A percentile compares a stretch with the other conserved stretches of the same genome.
phyloP scores from a whole-genome alignment of 37 sponge, comb jelly and placozoan species.

The Ephydatia muelleri region DNA sequence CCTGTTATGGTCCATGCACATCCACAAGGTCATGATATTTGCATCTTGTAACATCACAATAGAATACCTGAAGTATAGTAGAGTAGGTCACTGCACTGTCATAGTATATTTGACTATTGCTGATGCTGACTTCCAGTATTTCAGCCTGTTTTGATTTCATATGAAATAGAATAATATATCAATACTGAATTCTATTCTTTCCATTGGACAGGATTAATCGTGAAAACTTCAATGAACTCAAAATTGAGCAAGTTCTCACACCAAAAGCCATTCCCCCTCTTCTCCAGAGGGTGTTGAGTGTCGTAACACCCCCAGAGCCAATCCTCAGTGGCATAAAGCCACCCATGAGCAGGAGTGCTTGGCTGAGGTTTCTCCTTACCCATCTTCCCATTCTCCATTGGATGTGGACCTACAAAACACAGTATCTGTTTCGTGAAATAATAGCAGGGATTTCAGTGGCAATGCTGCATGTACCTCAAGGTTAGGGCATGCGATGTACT shows the following conservation, averaged over 20 bases:
- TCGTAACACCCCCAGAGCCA: slow-evolving; percentile 33
- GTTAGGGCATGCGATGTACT: slow-evolving; percentile 8
- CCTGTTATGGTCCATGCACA: too few species aligned
- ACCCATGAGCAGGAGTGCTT: slow-evolving; percentile 33
- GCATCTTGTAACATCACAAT: too few species aligned
- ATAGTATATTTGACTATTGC: too few species aligned
- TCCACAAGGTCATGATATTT: too few species aligned
- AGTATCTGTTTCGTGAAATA: slow-evolving; percentile 67
- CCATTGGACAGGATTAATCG: too few species aligned
- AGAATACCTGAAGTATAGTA: too few species aligned
- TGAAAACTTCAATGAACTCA: background rate
- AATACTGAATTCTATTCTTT: too few species aligned
- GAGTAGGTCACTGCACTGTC: too few species aligned
- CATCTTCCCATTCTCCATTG: slow-evolving; percentile 74
- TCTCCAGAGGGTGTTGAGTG: background rate
- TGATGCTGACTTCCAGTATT: too few species aligned
- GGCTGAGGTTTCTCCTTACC: slow-evolving; percentile 51
- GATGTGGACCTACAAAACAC: slow-evolving; percentile 61
- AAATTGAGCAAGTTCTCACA: background rate
- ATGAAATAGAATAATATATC: too few species aligned
- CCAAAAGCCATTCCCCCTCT: background rate
- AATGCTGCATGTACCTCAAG: slow-evolving; percentile 88
- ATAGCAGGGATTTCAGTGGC: slow-evolving; percentile 82
- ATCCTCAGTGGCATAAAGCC: slow-evolving; percentile 33
- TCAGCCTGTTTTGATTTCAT: too few species aligned